Evolutionary conservation across 1,140 invertebrate species (phyloP).

Genomic region (Drosophila prosaltans): DNA sequence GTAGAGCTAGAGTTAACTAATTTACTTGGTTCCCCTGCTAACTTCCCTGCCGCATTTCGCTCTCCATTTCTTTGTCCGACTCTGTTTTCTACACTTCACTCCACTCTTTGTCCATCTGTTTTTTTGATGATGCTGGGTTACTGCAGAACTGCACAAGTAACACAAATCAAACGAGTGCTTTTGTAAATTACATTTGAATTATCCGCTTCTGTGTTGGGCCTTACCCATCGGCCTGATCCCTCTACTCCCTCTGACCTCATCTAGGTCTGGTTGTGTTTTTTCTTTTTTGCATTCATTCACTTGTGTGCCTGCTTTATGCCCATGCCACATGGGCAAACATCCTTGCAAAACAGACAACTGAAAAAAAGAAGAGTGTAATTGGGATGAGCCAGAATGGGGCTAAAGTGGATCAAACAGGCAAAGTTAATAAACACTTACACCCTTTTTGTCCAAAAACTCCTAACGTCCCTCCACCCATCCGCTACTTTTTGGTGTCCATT

Average conservation of each 20-base stretch:
- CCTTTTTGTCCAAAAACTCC: not conserved
- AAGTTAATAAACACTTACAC: slow-evolving; percentile 75
- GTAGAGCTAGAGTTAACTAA: slow-evolving; percentile 54
- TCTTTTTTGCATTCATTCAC: slow-evolving; percentile 51
- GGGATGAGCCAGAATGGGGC: not conserved
- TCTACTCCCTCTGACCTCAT: too few relatives aligned
- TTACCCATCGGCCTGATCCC: not conserved
- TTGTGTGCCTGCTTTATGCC: slow-evolving; percentile 31
- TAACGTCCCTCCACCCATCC: slow-evolving; percentile 19
- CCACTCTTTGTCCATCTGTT: not conserved
- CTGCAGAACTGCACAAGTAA: slow-evolving; percentile 53
- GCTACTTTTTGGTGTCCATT: slow-evolving; percentile 61
- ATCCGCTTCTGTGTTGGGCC: slow-evolving; percentile 45
- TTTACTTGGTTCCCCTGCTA: slow-evolving; percentile 50
- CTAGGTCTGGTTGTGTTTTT: not conserved
- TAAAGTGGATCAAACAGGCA: slow-evolving; percentile 80
- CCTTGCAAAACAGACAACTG: slow-evolving; percentile 49
- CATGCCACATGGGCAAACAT: slow-evolving; percentile 63
- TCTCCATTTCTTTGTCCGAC: slow-evolving; percentile 1
- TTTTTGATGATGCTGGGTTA: not conserved
- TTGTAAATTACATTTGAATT: slow-evolving; percentile 81
- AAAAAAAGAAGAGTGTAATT: slow-evolving; percentile 11
- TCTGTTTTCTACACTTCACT: not conserved
- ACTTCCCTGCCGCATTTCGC: not conserved
- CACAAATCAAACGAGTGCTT: slow-evolving; percentile 79